phyloP scores from a whole-genome alignment of 1,140 invertebrate species.

The Trinorchestia longiramus region DNA sequence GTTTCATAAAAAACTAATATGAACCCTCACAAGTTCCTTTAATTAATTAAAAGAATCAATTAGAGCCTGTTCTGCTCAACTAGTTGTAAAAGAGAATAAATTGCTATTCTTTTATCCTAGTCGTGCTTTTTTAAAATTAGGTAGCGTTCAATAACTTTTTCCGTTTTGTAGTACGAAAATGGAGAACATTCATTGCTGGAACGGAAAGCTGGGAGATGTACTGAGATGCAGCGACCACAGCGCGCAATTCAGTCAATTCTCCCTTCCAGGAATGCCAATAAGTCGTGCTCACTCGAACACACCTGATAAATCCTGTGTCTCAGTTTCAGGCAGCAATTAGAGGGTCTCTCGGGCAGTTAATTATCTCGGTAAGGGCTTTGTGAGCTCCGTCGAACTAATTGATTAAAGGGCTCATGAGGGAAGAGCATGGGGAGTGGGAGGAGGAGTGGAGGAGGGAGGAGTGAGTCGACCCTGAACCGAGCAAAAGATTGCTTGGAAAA shows the following conservation, averaged over 20 bases:
- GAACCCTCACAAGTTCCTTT: neutral
- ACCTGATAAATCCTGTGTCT: slow-evolving; percentile 53
- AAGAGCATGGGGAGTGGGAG: neutral
- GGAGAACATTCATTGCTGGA: neutral
- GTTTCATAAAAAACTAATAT: neutral
- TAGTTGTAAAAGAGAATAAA: neutral
- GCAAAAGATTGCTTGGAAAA: slow-evolving; percentile 8
- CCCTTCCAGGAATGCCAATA: slow-evolving; percentile 48
- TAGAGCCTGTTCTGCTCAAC: neutral
- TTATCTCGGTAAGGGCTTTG: slow-evolving; percentile 49
- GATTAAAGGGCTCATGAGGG: slow-evolving; percentile 53
- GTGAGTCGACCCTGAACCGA: neutral
- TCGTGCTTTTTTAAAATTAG: neutral
- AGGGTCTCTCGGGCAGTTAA: slow-evolving; percentile 53
- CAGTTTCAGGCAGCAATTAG: slow-evolving; percentile 55
- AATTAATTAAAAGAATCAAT: neutral
- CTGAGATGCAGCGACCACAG: neutral
- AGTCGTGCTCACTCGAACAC: slow-evolving; percentile 41
- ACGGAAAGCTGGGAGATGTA: neutral
- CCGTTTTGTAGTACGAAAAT: neutral
- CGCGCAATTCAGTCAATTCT: neutral
- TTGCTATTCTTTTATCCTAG: neutral
- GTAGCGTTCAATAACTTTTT: neutral
- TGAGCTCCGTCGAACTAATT: slow-evolving; percentile 52
- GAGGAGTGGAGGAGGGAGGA: neutral